These are phyloP conservation scores for Holocentrus rufus DNA, from an alignment of 2,797 vertebrate species.

Conservation along the genomic window DNA sequence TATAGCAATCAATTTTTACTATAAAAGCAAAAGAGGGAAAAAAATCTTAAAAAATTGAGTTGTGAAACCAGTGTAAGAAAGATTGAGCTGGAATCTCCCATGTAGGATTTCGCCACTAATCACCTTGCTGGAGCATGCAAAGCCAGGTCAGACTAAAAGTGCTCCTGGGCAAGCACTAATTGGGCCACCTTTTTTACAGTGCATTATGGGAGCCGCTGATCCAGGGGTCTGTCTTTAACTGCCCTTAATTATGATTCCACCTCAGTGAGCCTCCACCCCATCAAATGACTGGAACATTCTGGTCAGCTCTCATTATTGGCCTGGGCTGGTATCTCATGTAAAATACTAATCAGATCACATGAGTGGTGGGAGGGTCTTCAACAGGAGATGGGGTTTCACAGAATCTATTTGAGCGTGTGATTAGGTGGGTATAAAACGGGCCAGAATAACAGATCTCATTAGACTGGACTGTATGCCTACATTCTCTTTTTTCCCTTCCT, in stretches of 20 bases:
- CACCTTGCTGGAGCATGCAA: constrained; percentile 33
- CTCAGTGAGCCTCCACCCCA: constrained; percentile 68
- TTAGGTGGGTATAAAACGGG: constrained; percentile 73
- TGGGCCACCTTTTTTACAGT: constrained; percentile 68
- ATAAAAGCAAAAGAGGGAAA: constrained; percentile 2
- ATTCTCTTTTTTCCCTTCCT: constrained; percentile 45
- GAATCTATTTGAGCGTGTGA: constrained; percentile 74
- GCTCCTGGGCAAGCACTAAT: constrained; percentile 69
- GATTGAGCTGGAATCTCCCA: constrained; percentile 41
- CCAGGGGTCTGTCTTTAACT: constrained; percentile 72
- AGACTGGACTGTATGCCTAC: constrained; percentile 55
- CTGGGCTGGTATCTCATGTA: constrained; percentile 70
- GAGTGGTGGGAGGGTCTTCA: constrained; percentile 71
- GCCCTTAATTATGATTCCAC: constrained; percentile 76
- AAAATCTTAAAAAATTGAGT: constrained; percentile 20
- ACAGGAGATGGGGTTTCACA: constrained; percentile 74
- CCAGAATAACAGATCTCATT: constrained; percentile 73
- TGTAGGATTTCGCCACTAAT: constrained; percentile 51
- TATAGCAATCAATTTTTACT: not conserved
- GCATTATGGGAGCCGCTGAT: constrained; percentile 72
- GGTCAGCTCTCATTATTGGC: constrained; percentile 74
- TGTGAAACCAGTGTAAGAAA: constrained; percentile 8
- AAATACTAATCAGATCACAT: constrained; percentile 78
- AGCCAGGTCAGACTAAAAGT: constrained; percentile 46
- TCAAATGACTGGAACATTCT: constrained; percentile 77